Evolutionary conservation across 2,797 vertebrate genomes (phyloP).

Genomic region (Atherinosoma microstoma): DNA sequence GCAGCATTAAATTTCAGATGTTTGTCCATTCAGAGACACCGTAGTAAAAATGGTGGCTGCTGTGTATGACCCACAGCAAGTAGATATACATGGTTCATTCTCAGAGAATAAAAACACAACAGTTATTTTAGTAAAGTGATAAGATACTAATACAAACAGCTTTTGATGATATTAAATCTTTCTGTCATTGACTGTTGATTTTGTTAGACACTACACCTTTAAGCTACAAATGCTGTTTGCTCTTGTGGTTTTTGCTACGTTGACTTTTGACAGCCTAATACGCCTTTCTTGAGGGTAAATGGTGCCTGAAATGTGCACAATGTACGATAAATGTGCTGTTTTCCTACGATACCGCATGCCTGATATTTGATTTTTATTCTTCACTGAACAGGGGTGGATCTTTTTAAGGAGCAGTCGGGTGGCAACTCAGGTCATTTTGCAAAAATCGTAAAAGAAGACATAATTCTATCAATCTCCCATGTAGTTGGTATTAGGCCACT

Average conservation of each 20-base stretch:
- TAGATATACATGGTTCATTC: no score
- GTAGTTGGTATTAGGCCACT: conserved; percentile 26
- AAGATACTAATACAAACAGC: no score
- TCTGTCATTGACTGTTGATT: no score
- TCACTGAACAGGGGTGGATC: background rate
- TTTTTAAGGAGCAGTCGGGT: background rate
- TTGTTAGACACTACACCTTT: no score
- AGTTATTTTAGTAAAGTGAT: no score
- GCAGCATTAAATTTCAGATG: no score
- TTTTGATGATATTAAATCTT: no score
- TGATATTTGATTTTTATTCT: conserved; percentile 8
- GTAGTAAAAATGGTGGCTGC: no score
- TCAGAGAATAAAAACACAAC: no score
- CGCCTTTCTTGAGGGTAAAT: background rate
- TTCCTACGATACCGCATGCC: background rate
- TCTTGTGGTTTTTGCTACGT: conserved; percentile 18
- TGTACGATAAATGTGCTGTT: background rate
- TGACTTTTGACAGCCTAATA: background rate
- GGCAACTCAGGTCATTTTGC: conserved; percentile 22
- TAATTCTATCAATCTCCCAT: conserved; percentile 30
- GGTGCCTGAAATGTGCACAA: background rate
- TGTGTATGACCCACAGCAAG: no score
- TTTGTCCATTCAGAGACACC: no score
- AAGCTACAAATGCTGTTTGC: conserved; percentile 2
- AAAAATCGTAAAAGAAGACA: conserved; percentile 1